Base-by-base conservation (phyloP, 2,888 invertebrate genomes). In the Lagria hirta region DNA sequence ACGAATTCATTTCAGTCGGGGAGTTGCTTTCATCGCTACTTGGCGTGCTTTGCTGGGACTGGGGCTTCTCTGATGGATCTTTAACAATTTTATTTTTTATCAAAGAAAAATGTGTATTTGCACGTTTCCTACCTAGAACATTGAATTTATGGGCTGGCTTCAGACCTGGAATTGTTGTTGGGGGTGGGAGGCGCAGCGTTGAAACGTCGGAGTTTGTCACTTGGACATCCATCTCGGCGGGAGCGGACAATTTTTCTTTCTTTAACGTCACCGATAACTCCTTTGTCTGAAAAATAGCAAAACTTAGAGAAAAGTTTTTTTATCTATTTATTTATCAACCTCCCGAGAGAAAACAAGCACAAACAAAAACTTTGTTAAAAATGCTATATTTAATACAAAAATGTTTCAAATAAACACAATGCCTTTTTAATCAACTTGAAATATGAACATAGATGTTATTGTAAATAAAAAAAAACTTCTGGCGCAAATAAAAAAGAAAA, bases 11-110 rank as follows among this genome's bases (percentile, higher is more conserved):
- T 75, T 90, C 90, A 33, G 88, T 88, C 28, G 90, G 90, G 5
- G 90, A 90, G 73, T 86, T 87, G 65, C 88, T 88, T 74, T 90
- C 90, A 70, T 90, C 89, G 56, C 88, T 89, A 70, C 85, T 86
- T 17, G 82, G 82, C 26, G 76, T 76, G 54, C 76, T 77, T 61
- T 76, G 75, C 51, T 75, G 75, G 3, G 76, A 76, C 52, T 69
- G 65, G 51, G 66, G 72, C 49, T 63, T 66, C 30, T 64, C 60
- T 20, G 51, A 37, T 6, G 45, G 43, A n/a, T n/a, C n/a, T n/a
- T n/a, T n/a, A n/a, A n/a, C n/a, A n/a, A n/a, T n/a, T n/a, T n/a
- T n/a, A 1, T 43, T 18, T 18, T 5, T 7, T 7, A 18, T 18
- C 20, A 43, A 14, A 41, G 37, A 12, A 33, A 37, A 36, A 43